Conservation (phyloP, 1,140 invertebrate species). For the Pogonomyrmex californicus region DNA sequence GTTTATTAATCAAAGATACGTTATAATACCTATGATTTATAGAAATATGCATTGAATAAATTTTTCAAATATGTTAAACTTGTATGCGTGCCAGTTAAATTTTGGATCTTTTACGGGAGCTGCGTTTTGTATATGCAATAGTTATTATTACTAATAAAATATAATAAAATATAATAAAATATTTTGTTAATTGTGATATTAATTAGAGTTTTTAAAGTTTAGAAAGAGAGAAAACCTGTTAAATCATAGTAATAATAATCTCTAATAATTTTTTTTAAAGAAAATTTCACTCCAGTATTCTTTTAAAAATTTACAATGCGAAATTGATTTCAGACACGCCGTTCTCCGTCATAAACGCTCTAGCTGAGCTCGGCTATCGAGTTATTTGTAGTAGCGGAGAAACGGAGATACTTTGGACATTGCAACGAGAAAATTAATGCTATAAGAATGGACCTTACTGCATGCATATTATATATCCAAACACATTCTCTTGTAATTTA, state of each 20-base stretch:
- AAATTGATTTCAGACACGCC: slow-evolving; percentile 87
- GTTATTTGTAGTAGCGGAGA: slow-evolving; percentile 93
- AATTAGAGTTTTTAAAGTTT: slow-evolving; percentile 13
- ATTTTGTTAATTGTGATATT: not conserved
- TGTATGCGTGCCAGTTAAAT: not conserved
- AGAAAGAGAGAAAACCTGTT: too few species aligned
- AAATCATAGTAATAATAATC: too few species aligned
- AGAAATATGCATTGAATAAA: slow-evolving; percentile 10
- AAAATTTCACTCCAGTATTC: too few species aligned
- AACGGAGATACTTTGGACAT: slow-evolving; percentile 93
- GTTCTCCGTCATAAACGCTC: slow-evolving; percentile 90
- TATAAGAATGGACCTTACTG: slow-evolving; percentile 41
- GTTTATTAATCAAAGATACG: not conserved
- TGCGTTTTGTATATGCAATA: not conserved
- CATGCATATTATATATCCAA: slow-evolving; percentile 1
- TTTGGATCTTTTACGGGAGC: not conserved
- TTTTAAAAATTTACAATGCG: slow-evolving; percentile 40
- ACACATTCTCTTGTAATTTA: not conserved
- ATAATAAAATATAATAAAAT: not conserved
- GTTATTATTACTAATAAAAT: not conserved
- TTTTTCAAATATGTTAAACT: not conserved
- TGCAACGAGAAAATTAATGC: slow-evolving; percentile 90
- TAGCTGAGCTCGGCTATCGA: slow-evolving; percentile 92
- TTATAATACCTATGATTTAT: not conserved
- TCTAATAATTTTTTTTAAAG: too few species aligned